Evolutionary conservation across 1,140 invertebrate species (phyloP), one percentile per base, ranked within the genome.

Genomic region (Drosophila ercepeae): DNA sequence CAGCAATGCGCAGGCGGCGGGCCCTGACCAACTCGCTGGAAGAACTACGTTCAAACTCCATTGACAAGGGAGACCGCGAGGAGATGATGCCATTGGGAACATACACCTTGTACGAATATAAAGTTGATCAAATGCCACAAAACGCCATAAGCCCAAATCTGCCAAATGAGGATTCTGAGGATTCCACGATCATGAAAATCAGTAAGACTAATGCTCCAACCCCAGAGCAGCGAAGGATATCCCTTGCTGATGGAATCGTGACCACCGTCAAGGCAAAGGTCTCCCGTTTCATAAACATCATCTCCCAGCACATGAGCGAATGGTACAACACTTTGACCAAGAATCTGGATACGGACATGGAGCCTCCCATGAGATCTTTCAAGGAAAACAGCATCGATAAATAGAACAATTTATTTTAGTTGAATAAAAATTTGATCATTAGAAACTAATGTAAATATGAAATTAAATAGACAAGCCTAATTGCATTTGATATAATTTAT

Each of bases 281-380:
- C 0, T 67, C 71, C 29, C 89, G 69, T 23, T 70, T 90, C 9
- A 72, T 90, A 11, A 75, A 68, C 60, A 89, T 90, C 18, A 63
- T 90, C 25, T 73, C 89, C 7, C 61, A 65, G 5, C 89, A 90
- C 21, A 89, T 90, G 53, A 75, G 69, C 50, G 89, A 90, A 4
- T 90, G 81, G 89, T 90, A 90, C 45, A 88, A 83, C 27, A 90
- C 89, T 9, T 25, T 90, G 27, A 51, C 89, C 0, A 86, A 75
- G 27, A 89, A 90, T 4, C 13, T 90, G 27, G 78, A 88, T 0
- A 41, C 61, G 14, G 69, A 77, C 0, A 25, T 21, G 0, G 48
- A 16, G 9, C 1, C 18, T 0, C 36, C 18, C 8, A 16, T 0
- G 6, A n/a, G 23, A 13, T 7, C 21, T 0, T 49, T 29, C 18